These are phyloP conservation scores for Rhegmatorhina hoffmannsi DNA, from an alignment of 2,113 vertebrate species.

Conservation along the genomic window DNA sequence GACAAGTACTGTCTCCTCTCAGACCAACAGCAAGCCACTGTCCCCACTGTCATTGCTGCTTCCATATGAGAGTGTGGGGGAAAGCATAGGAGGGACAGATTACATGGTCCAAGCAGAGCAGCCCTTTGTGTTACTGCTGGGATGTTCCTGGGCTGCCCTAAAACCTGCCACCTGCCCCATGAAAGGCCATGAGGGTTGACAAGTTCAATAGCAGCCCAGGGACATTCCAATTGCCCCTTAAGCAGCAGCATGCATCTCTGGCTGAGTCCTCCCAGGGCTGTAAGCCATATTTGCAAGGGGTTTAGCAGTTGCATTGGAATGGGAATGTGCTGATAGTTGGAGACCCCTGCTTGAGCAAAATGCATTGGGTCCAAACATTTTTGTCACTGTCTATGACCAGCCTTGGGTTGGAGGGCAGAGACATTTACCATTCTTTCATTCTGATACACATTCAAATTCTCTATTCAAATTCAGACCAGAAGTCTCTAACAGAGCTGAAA, in stretches of 20 bases:
- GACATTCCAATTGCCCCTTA: rapidly evolving
- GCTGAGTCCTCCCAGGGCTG: not conserved
- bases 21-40: rapidly evolving
- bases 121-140: rapidly evolving
- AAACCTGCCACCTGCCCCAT: rapidly evolving
- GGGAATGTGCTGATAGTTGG: not conserved
- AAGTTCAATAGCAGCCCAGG: not conserved
- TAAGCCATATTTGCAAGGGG: not conserved
- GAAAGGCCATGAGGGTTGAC: rapidly evolving
- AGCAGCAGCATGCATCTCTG: not conserved
- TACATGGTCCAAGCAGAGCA: not conserved
- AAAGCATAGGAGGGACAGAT: not conserved
- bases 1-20: not conserved
- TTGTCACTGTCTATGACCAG: not conserved
- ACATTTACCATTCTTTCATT: not conserved
- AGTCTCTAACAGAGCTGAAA: not conserved
- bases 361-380: rapidly evolving
- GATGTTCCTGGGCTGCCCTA: rapidly evolving
- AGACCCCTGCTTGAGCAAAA: not conserved
- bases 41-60: not conserved
- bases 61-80: not conserved
- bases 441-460: not conserved
- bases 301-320: not conserved
- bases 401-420: not conserved
- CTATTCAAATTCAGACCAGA: not conserved